Evolutionary conservation across 2,797 vertebrate genomes (phyloP).

Genomic region (Miichthys miiuy): DNA sequence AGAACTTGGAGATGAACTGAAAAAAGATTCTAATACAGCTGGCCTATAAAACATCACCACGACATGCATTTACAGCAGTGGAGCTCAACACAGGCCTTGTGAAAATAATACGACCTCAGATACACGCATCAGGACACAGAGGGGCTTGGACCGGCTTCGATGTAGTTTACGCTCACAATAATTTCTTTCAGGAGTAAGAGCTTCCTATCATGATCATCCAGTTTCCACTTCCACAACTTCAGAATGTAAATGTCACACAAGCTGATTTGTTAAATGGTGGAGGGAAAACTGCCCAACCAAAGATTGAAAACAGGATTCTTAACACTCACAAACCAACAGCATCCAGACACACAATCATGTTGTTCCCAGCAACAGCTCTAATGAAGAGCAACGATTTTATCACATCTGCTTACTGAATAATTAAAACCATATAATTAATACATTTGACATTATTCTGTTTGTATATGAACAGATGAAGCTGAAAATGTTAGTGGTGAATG

Average conservation of each 20-base stretch:
- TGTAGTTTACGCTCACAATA: not conserved
- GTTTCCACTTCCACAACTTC: conserved; percentile 7
- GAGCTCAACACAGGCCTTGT: not conserved
- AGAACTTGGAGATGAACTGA: not conserved
- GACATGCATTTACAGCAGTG: conserved; percentile 14
- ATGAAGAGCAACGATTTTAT: not conserved
- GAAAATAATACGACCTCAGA: not conserved
- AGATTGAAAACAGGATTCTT: not conserved
- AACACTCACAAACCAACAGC: not conserved
- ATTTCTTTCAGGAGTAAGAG: conserved; percentile 1
- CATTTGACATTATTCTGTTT: not conserved
- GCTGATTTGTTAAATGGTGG: not conserved
- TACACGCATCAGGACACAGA: not conserved
- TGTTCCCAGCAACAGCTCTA: not conserved
- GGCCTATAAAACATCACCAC: conserved; percentile 14
- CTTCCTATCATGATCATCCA: not conserved
- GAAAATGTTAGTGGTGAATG: not conserved
- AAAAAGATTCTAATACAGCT: not conserved
- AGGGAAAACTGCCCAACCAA: not conserved
- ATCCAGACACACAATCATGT: not conserved
- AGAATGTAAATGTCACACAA: not conserved
- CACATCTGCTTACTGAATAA: not conserved
- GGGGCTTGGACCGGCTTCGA: not conserved
- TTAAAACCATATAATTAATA: not conserved
- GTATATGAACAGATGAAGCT: not conserved